These are phyloP conservation scores for Melospiza georgiana DNA, from an alignment of 2,113 vertebrate genomes.

Conservation along the genomic window DNA sequence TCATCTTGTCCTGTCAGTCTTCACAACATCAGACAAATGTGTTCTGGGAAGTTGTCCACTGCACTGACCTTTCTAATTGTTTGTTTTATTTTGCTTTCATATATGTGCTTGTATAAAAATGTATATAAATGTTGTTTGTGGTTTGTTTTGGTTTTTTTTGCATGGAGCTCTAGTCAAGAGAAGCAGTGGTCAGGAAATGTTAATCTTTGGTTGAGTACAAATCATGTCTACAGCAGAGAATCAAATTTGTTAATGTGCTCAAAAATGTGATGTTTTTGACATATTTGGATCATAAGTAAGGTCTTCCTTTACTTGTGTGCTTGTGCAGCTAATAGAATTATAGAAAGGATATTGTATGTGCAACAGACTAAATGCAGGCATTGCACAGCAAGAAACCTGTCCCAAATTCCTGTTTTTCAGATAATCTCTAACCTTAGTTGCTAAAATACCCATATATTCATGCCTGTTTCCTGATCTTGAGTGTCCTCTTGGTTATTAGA, in stretches of 20 bases:
- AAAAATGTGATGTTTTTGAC: not conserved
- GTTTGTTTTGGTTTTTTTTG: not conserved
- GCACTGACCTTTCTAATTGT: not conserved
- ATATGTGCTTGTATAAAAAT: not conserved
- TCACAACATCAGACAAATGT: not conserved
- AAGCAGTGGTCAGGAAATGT: not conserved
- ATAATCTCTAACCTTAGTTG: not conserved
- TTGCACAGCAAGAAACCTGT: accelerated
- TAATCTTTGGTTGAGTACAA: not conserved
- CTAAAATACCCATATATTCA: not conserved
- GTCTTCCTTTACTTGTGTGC: not conserved
- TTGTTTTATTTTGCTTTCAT: not conserved
- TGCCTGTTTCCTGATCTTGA: not conserved
- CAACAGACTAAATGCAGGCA: not conserved
- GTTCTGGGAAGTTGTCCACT: not conserved
- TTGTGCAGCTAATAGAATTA: not conserved
- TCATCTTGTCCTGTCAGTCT: not conserved
- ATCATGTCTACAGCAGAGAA: not conserved
- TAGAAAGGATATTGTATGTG: not conserved
- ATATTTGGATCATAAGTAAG: not conserved
- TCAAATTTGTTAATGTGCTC: not conserved
- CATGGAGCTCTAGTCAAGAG: not conserved
- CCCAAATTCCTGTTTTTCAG: not conserved
- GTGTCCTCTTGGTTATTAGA: not conserved
- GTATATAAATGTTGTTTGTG: not conserved